Percentiles rank a stretch among this genome's conserved stretches.
phyloP scores from a whole-genome alignment of 1,140 invertebrate genomes.

The Phortica variegata region DNA sequence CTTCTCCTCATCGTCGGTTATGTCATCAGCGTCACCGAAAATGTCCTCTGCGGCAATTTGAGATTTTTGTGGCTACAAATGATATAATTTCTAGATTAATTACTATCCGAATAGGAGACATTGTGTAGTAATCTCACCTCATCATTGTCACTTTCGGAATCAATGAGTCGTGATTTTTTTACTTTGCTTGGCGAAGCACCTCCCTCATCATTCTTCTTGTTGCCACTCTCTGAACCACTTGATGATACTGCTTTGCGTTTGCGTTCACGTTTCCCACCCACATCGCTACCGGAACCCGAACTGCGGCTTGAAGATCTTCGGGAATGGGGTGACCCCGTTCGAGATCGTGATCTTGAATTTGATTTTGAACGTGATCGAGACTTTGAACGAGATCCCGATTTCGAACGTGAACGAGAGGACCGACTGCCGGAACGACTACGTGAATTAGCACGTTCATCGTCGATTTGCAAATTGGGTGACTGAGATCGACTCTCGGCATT shows the following conservation, averaged over 20 bases:
- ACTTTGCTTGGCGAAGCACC: conserved; percentile 37
- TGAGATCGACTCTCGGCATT: conserved; percentile 54
- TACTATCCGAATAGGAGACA: too few relatives aligned
- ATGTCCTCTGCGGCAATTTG: conserved; percentile 69
- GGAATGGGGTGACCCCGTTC: conserved; percentile 29
- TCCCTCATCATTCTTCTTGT: conserved; percentile 33
- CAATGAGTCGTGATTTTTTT: conserved; percentile 59
- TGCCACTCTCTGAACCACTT: conserved; percentile 28
- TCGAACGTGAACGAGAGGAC: conserved; percentile 37
- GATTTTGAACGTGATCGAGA: conserved; percentile 44
- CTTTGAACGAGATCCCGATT: conserved; percentile 59
- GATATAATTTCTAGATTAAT: not conserved
- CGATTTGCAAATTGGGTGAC: conserved; percentile 58
- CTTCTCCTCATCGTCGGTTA: conserved; percentile 73
- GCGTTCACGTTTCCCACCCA: conserved; percentile 36
- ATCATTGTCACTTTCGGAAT: conserved; percentile 60
- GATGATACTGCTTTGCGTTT: conserved; percentile 35
- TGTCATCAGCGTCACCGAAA: conserved; percentile 92
- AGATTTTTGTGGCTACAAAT: conserved; percentile 28
- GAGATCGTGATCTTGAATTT: conserved; percentile 28
- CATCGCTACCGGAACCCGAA: conserved; percentile 56
- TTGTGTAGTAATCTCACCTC: too few relatives aligned
- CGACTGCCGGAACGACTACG: conserved; percentile 24
- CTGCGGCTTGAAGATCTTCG: conserved; percentile 35
- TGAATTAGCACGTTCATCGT: conserved; percentile 58